These are phyloP conservation scores for Oscheius sp. DNA, from an alignment of 2,888 invertebrate genomes.

Conservation along the genomic window DNA sequence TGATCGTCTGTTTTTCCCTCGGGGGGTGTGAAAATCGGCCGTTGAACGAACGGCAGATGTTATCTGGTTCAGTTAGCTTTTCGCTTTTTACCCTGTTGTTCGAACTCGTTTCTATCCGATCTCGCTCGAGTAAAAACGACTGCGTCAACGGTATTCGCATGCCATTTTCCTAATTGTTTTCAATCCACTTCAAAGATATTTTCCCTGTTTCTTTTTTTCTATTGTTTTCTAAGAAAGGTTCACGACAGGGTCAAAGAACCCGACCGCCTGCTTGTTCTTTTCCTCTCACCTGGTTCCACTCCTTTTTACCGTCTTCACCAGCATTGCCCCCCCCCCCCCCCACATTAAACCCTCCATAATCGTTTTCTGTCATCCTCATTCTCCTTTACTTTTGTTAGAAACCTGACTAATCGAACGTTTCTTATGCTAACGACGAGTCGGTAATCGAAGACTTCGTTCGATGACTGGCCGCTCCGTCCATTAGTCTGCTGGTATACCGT, in stretches of 20 bases:
- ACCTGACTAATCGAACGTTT: not conserved
- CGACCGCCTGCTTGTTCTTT: too few relatives aligned
- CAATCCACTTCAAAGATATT: not conserved
- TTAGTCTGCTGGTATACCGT: not conserved
- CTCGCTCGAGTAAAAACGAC: slow-evolving; percentile 22
- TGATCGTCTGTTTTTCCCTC: too few relatives aligned
- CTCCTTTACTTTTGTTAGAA: not conserved
- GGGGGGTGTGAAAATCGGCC: not conserved
- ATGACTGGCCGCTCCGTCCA: not conserved
- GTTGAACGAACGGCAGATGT: slow-evolving; percentile 7
- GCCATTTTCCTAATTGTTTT: slow-evolving; percentile 12
- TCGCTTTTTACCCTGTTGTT: slow-evolving; percentile 21
- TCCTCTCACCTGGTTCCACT: not conserved
- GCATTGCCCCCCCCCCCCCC: not conserved
- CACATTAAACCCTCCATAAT: not conserved
- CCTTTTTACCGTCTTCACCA: not conserved
- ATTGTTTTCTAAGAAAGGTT: not conserved
- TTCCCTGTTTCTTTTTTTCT: not conserved
- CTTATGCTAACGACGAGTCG: not conserved
- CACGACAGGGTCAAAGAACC: too few relatives aligned
- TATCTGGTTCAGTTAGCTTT: slow-evolving; percentile 29
- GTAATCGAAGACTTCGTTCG: not conserved
- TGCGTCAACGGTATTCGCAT: slow-evolving; percentile 11
- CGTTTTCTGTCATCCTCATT: not conserved
- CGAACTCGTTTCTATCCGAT: slow-evolving; percentile 28